Conservation (phyloP, 2,888 invertebrate species). For the Nymphalis polychloros region DNA sequence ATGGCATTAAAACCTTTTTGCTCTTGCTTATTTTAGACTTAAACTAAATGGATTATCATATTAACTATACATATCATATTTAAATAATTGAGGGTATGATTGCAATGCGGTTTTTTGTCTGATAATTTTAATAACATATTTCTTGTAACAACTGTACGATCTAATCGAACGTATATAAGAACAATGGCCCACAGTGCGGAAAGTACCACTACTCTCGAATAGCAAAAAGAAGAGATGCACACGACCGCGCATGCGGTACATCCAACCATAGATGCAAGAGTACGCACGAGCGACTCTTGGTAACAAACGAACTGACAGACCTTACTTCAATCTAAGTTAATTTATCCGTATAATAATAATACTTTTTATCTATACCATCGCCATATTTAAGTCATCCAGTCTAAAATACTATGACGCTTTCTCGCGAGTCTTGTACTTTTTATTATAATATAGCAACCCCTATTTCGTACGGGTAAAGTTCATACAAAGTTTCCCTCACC, state of each 20-base stretch:
- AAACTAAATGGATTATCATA: too few relatives aligned
- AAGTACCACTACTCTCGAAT: constrained; percentile 37
- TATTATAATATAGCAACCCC: too few relatives aligned
- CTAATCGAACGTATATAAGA: constrained; percentile 19
- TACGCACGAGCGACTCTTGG: constrained; percentile 31
- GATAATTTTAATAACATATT: neutral
- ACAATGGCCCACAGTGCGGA: constrained; percentile 36
- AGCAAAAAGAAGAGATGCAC: constrained; percentile 57
- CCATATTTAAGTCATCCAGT: neutral
- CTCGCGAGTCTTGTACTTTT: too few relatives aligned
- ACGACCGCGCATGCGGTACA: constrained; percentile 52
- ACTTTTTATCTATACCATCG: neutral
- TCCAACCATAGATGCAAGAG: constrained; percentile 42
- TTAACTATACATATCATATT: too few relatives aligned
- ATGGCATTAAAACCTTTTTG: too few relatives aligned
- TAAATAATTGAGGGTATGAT: too few relatives aligned
- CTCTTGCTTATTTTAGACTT: too few relatives aligned
- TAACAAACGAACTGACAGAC: constrained; percentile 3
- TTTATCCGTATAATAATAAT: constrained; percentile 12
- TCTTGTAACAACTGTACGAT: neutral
- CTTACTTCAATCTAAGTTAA: constrained; percentile 5
- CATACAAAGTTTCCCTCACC: too few relatives aligned
- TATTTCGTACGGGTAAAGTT: too few relatives aligned
- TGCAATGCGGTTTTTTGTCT: too few relatives aligned
- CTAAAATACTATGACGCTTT: neutral